Evolutionary conservation across 53 echinoderm and acorn worm species (phyloP).

Genomic region (Holothuria leucospilota): DNA sequence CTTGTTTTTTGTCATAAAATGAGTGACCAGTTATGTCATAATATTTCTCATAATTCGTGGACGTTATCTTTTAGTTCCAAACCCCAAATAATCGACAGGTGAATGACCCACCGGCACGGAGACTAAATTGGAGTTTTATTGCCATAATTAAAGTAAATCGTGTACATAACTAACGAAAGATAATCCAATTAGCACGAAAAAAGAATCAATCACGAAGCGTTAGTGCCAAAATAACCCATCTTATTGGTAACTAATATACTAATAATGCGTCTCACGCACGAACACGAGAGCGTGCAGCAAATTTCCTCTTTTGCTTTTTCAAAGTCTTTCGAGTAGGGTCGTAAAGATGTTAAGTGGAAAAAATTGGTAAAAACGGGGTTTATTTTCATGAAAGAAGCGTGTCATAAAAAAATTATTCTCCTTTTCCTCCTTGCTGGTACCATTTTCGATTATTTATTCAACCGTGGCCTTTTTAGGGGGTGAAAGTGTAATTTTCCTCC

Average conservation of each 20-base stretch:
- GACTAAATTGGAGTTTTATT: conserved; percentile 23
- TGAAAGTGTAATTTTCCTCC: too few species aligned
- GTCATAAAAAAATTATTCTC: not conserved
- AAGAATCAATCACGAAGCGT: conserved; percentile 6
- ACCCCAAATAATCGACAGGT: not conserved
- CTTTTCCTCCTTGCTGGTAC: conserved; percentile 2
- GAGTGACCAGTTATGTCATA: too few species aligned
- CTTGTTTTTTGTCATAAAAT: too few species aligned
- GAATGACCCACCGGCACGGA: conserved; percentile 5
- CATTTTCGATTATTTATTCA: conserved; percentile 20
- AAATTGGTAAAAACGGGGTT: conserved; percentile 23
- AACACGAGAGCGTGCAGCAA: conserved; percentile 24
- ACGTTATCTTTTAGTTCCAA: too few species aligned
- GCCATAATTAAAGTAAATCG: conserved; percentile 23
- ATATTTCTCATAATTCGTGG: too few species aligned
- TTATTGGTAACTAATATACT: too few species aligned
- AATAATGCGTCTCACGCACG: conserved; percentile 1
- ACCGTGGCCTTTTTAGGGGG: too few species aligned
- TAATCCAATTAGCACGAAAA: conserved; percentile 17
- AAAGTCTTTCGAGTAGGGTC: too few species aligned
- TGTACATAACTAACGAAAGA: conserved; percentile 25
- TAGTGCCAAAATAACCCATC: too few species aligned
- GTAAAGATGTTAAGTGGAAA: conserved; percentile 15
- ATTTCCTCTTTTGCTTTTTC: conserved; percentile 17
- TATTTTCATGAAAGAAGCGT: not conserved